Percentiles rank a stretch among this genome's conserved stretches.
Evolutionary conservation across 1,140 invertebrate genomes (phyloP).

Genomic region (Zophobas atratus): DNA sequence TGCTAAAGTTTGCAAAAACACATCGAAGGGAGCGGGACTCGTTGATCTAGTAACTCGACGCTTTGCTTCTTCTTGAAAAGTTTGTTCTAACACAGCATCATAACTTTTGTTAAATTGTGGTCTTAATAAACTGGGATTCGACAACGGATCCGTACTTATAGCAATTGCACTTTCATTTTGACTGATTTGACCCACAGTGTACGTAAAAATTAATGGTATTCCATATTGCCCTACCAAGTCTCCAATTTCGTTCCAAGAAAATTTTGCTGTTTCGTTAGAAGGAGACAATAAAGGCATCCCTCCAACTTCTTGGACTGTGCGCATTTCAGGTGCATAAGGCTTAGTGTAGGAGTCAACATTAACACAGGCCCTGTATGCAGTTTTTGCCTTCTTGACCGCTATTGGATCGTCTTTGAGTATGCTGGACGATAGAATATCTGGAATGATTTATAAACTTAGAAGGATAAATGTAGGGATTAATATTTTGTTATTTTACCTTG

Average conservation of each 20-base stretch:
- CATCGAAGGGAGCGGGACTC: slow-evolving; percentile 51
- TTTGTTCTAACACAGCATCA: slow-evolving; percentile 55
- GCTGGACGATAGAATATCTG: slow-evolving; percentile 56
- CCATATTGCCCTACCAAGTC: slow-evolving; percentile 60
- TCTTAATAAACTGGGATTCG: slow-evolving; percentile 47
- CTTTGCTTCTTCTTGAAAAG: slow-evolving; percentile 39
- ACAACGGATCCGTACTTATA: slow-evolving; percentile 50
- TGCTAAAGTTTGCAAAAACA: slow-evolving; percentile 54
- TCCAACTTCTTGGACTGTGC: slow-evolving; percentile 15
- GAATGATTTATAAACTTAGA: slow-evolving; percentile 7
- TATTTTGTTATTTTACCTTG: slow-evolving; percentile 48
- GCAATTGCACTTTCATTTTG: slow-evolving; percentile 52
- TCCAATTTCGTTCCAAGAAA: slow-evolving; percentile 60
- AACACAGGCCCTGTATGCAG: slow-evolving; percentile 58
- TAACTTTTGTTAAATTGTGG: slow-evolving; percentile 12
- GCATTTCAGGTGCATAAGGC: slow-evolving; percentile 1
- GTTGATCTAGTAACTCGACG: slow-evolving; percentile 6
- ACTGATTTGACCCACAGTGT: slow-evolving; percentile 47
- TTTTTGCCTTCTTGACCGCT: slow-evolving; percentile 61
- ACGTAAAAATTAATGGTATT: slow-evolving; percentile 58
- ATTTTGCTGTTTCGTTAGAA: slow-evolving; percentile 10
- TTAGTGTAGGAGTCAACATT: slow-evolving; percentile 22
- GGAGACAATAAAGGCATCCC: slow-evolving; percentile 40
- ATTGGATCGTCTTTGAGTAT: slow-evolving; percentile 47
- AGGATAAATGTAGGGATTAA: not conserved